Base-by-base conservation (phyloP, 2,797 vertebrate genomes). In the Manis crassicaudata region DNA sequence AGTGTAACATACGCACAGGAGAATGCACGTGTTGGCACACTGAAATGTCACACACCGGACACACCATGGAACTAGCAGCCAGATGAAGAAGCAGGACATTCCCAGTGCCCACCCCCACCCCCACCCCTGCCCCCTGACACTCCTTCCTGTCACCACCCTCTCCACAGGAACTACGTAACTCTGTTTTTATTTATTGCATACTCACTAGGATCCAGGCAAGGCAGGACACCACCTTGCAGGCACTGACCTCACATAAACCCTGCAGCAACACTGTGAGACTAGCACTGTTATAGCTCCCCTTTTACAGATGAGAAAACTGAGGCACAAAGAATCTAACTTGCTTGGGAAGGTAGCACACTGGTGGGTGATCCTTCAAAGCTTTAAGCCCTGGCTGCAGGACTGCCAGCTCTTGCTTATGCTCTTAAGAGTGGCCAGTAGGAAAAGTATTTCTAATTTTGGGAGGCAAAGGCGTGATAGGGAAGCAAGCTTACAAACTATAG, bases 91-190 rank as follows among this genome's bases (percentile, higher is more conserved):
- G 37, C 25, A 7, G 70, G 35, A 18, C 5, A 0, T 50, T 58
- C 35, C 35, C 20, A 10, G 67, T 3, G 46, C 46, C 46, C 46
- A 46, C 46, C 46, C 9, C 46, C 6, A 5, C 56, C 29, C 70
- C 25, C 1, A 43, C 43, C n/a, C 21, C 0, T 46, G 46, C 10
- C 8, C 9, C 32, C 1, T 0, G 70, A 35, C n/a, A n/a, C 20
- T 4, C 43, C 81, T 85, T 82, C 67, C 1, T 3, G 80, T 32
- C 35, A n/a, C 40, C 58, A 23, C 13, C 43, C 37, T 3, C 25
- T 40, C 25, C 40, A 2, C 16, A 4, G 72, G 67, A 62, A 84
- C 43, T 1, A 0, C 32, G 20, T 20, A 40, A 29, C 76, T 73
- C 68, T 81, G 32, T 65, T 80, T 75, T 73, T 50, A 56, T 40